Evolutionary conservation across 2,888 invertebrate genomes (phyloP).

Genomic region (Hemicrepidius hirtus): DNA sequence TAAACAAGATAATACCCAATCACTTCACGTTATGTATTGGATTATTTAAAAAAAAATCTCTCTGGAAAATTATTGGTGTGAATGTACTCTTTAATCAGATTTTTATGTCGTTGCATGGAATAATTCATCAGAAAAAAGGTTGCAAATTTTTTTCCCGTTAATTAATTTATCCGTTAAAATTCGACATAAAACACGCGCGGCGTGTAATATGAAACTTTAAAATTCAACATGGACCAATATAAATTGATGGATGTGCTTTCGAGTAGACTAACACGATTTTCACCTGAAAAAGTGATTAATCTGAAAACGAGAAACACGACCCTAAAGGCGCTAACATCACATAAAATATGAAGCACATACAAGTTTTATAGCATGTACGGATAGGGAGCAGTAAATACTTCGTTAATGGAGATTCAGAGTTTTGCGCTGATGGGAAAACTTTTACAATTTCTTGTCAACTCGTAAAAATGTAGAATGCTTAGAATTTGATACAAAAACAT

Average conservation of each 20-base stretch:
- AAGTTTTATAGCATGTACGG: slow-evolving; percentile 40
- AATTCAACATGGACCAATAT: slow-evolving; percentile 4
- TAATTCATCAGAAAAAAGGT: no score
- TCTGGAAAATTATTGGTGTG: slow-evolving; percentile 5
- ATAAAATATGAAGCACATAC: slow-evolving; percentile 45
- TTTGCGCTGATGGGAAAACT: slow-evolving; percentile 48
- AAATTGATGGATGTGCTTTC: slow-evolving; percentile 23
- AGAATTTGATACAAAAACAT: slow-evolving; percentile 28
- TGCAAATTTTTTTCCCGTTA: background rate
- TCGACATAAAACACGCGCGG: background rate
- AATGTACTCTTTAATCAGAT: no score
- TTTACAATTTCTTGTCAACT: slow-evolving; percentile 45
- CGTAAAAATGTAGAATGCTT: slow-evolving; percentile 46
- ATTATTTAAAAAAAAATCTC: background rate
- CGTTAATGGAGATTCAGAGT: slow-evolving; percentile 48
- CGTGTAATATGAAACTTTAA: slow-evolving; percentile 12
- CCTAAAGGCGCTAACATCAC: slow-evolving; percentile 36
- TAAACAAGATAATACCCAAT: slow-evolving; percentile 15
- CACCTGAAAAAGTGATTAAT: slow-evolving; percentile 42
- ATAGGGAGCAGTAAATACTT: slow-evolving; percentile 43
- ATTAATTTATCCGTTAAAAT: no score
- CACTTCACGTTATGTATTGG: background rate
- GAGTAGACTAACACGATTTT: slow-evolving; percentile 31
- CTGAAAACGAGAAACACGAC: slow-evolving; percentile 34
- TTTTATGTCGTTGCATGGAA: no score